phyloP scores from a whole-genome alignment of 2,797 vertebrate species.

The Phataginus tetradactyla region DNA sequence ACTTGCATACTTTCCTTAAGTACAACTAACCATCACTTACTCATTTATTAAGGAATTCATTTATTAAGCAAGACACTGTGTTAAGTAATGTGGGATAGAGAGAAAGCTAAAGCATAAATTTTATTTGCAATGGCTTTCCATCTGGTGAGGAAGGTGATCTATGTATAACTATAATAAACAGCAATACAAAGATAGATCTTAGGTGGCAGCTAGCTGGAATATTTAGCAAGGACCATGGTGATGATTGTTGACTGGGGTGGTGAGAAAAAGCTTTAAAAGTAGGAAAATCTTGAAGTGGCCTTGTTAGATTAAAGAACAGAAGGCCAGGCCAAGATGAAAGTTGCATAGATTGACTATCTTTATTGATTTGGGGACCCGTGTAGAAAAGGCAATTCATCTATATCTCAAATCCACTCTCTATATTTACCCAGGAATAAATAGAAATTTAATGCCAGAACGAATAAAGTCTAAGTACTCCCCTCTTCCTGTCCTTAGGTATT shows the following conservation, averaged over 20 bases:
- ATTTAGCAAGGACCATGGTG: background rate
- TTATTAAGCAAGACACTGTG: background rate
- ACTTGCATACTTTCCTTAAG: background rate
- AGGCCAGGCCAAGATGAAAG: background rate
- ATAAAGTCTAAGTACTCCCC: background rate
- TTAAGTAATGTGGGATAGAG: background rate
- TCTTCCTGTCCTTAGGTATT: background rate
- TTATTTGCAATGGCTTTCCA: background rate
- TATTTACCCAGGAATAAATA: background rate
- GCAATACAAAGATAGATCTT: background rate
- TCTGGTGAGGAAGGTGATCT: background rate
- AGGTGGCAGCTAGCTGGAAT: background rate
- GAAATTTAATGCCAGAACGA: background rate
- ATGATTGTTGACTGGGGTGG: background rate
- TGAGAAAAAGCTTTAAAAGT: background rate
- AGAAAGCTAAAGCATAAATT: background rate
- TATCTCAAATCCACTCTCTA: background rate
- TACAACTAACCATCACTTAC: background rate
- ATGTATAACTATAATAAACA: background rate
- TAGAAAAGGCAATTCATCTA: background rate
- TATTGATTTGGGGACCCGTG: background rate
- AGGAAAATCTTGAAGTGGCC: background rate
- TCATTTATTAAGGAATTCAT: background rate
- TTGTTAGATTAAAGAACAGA: constrained; percentile 12
- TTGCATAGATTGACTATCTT: background rate